Base-by-base conservation (phyloP, 1,140 invertebrate genomes). In the Campoletis sonorensis region DNA sequence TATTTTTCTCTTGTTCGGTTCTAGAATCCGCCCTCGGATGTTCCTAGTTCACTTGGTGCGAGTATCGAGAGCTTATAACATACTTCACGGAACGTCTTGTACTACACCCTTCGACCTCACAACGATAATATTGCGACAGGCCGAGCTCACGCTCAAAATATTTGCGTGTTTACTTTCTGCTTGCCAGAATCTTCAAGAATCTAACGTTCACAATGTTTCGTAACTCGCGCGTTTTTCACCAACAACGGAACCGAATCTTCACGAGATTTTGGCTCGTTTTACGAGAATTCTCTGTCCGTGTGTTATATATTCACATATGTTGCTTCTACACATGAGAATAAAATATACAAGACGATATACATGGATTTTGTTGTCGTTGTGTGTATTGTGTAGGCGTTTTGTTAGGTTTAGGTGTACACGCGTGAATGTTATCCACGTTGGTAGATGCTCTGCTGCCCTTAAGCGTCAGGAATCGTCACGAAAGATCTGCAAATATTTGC, bases 91-190 rank as follows among this genome's bases (percentile, higher is more conserved):
- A 64, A 23, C 10, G 23, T 75, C 40, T 75, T 33, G 40, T 51
- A 51, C 49, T n/a, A n/a, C 23, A 18, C 72, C 30, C 27, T 70
- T 15, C 13, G 27, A 23, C 61, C 61, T 7, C 37, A 30, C 37
- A 84, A 84, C 81, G 83, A 86, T 84, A 87, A 87, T 88, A 86
- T 87, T 87, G 81, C 83, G 84, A 87, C 82, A 86, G 83, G 58
- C 64, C 70, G 54, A 75, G 78, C 11, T n/a, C 54, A 30, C 67
- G 13, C 18, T 18, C 71, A 81, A 83, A 78, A 87, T 87, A 87
- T 87, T 87, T 87, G 76, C 73, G 33, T 68, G 67, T 81, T 68
- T 81, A 21, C 30, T 81, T 49, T 68, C 54, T 37, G 21, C 76
- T 30, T 78, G 8, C 8, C 13, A 76, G 45, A 21, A 37, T 27